Percentiles rank a stretch among this genome's conserved stretches.
These are phyloP conservation scores for Drosophila antonietae DNA, from an alignment of 2,888 invertebrate species.

Conservation along the genomic window DNA sequence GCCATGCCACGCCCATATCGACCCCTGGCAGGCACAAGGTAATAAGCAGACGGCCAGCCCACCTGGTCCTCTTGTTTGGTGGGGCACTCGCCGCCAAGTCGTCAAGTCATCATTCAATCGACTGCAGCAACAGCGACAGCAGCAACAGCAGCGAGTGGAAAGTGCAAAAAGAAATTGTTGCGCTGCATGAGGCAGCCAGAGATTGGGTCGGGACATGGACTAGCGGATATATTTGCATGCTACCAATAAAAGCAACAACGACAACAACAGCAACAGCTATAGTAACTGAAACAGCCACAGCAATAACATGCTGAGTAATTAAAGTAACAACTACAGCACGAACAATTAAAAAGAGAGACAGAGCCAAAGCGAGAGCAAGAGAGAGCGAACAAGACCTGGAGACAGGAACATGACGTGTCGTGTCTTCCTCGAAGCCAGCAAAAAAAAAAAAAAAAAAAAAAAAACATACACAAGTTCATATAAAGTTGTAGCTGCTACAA, in stretches of 20 bases:
- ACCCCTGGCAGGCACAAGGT: conserved; percentile 13
- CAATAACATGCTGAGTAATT: conserved; percentile 68
- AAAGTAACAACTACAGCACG: conserved; percentile 58
- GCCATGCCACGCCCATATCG: conserved; percentile 38
- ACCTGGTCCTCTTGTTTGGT: conserved; percentile 24
- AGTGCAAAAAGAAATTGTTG: conserved; percentile 67
- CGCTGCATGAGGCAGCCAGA: conserved; percentile 48
- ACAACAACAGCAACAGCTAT: conserved; percentile 18
- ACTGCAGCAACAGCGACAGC: conserved; percentile 42
- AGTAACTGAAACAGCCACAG: conserved; percentile 25
- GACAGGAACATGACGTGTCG: conserved; percentile 44
- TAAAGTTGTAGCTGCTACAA: conserved; percentile 33
- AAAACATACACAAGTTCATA: conserved; percentile 7
- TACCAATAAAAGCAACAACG: conserved; percentile 1
- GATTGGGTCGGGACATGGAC: conserved; percentile 21
- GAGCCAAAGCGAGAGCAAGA: background rate
- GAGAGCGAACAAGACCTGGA: conserved; percentile 20
- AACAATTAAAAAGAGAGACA: conserved; percentile 57
- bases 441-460: conserved; percentile 2
- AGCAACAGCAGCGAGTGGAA: conserved; percentile 53
- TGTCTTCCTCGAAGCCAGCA: conserved; percentile 16
- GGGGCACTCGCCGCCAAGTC: conserved; percentile 20
- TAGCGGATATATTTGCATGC: conserved; percentile 45
- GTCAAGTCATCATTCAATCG: conserved; percentile 57
- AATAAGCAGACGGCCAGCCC: conserved; percentile 24